Conservation (phyloP, 92 coral and sea anemone species). For the Palythoa grandis region DNA sequence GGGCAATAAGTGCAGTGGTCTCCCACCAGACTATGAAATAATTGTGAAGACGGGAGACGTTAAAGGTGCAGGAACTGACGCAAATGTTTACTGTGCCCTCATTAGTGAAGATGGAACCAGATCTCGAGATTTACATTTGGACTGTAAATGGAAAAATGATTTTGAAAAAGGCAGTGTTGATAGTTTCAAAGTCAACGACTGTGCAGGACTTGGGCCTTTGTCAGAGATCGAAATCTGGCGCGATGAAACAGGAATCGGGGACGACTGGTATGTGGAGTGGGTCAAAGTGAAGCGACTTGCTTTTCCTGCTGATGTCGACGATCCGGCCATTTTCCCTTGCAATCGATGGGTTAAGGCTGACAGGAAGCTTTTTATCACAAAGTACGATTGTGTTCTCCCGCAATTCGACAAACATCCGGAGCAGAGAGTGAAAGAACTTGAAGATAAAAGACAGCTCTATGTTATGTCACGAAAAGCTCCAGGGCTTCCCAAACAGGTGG, state of each 20-base stretch:
- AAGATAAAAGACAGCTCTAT: conserved; percentile 80
- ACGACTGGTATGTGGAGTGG: conserved; percentile 98
- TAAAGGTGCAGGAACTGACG: conserved; percentile 97
- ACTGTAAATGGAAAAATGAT: conserved; percentile 96
- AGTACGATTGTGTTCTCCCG: conserved; percentile 89
- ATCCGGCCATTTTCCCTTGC: conserved; percentile 82
- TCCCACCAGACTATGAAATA: conserved; percentile 94
- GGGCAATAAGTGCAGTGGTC: conserved; percentile 87
- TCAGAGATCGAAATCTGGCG: conserved; percentile 92
- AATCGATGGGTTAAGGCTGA: conserved; percentile 95
- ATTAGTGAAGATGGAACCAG: conserved; percentile 76
- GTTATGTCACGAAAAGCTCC: conserved; percentile 86
- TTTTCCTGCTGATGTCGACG: conserved; percentile 49
- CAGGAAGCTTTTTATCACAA: conserved; percentile 73
- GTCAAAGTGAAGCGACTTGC: conserved; percentile 73
- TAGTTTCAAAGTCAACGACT: conserved; percentile 80
- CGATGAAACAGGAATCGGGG: conserved; percentile 88
- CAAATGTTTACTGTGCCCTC: conserved; percentile 89
- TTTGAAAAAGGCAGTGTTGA: conserved; percentile 97
- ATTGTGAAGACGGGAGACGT: conserved; percentile 98
- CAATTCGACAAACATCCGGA: conserved; percentile 86
- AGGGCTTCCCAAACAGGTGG: conserved; percentile 97
- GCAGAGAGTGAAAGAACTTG: conserved; percentile 82
- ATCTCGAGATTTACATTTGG: conserved; percentile 82
- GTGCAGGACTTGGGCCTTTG: conserved; percentile 77